phyloP scores from a whole-genome alignment of 1,140 invertebrate species.

The Olivierus martensii region DNA sequence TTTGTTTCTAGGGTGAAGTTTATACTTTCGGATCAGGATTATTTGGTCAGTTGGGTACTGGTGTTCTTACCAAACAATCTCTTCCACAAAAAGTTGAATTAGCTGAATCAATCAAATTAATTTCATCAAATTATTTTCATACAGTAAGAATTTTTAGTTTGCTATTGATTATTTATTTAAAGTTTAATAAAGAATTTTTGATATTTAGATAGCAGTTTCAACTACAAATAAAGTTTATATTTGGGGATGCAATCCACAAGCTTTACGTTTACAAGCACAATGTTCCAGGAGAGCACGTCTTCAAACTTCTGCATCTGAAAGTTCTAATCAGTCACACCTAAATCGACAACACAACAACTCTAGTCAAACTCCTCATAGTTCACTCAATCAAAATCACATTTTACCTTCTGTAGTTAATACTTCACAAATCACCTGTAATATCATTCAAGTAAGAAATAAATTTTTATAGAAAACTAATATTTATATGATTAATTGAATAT shows the following conservation, averaged over 20 bases:
- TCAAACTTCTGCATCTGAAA: constrained; percentile 21
- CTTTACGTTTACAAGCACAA: constrained; percentile 50
- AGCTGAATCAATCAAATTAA: constrained; percentile 43
- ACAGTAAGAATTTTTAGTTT: constrained; percentile 43
- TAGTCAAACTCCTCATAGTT: neutral
- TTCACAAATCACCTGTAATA: neutral
- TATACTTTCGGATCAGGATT: constrained; percentile 61
- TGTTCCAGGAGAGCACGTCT: constrained; percentile 42
- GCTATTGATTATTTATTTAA: no score
- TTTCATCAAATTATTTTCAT: constrained; percentile 65
- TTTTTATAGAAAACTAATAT: no score
- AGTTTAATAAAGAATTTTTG: constrained; percentile 4
- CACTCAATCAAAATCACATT: constrained; percentile 11
- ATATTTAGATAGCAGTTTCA: constrained; percentile 49
- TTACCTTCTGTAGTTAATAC: constrained; percentile 11
- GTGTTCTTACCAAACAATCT: constrained; percentile 42
- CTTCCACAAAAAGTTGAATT: constrained; percentile 43
- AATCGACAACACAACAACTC: no score
- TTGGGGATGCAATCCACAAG: constrained; percentile 66
- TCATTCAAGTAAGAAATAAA: constrained; percentile 1
- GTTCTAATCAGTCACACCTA: constrained; percentile 1
- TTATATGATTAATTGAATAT: no score
- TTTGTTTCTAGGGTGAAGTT: constrained; percentile 38
- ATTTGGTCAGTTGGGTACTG: constrained; percentile 60
- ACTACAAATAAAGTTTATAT: constrained; percentile 49